These are phyloP conservation scores for Plutomurus gul DNA, from an alignment of 1,140 invertebrate species.

Conservation along the genomic window DNA sequence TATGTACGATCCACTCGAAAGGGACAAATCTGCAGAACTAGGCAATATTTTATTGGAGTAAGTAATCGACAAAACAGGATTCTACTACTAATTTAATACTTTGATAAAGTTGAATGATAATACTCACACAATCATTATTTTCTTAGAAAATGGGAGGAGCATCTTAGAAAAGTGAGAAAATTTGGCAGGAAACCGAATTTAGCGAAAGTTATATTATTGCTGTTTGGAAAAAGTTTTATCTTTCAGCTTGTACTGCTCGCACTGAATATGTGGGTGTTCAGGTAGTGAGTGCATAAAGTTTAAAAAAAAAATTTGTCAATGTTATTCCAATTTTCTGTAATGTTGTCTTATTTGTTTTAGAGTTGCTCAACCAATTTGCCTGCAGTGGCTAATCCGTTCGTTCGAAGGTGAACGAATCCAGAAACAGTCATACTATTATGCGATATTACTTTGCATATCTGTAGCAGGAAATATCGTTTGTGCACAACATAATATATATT, in stretches of 20 bases:
- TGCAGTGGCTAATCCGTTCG: neutral
- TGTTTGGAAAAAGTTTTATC: neutral
- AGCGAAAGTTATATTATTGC: neutral
- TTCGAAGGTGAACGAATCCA: neutral
- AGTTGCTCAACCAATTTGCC: neutral
- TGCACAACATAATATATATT: neutral
- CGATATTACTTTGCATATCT: neutral
- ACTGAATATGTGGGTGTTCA: neutral
- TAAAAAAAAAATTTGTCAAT: no score
- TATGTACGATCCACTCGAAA: conserved; percentile 63
- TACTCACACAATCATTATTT: no score
- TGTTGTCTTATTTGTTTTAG: neutral
- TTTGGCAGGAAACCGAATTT: neutral
- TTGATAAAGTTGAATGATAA: no score
- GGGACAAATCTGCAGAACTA: conserved; percentile 61
- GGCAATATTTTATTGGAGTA: conserved; percentile 64
- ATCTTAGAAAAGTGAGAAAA: neutral
- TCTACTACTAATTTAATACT: no score
- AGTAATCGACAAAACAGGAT: no score
- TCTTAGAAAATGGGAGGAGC: neutral
- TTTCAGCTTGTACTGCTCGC: neutral
- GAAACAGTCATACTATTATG: neutral
- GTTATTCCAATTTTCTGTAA: neutral
- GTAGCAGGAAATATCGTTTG: neutral
- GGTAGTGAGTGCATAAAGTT: neutral